These are phyloP conservation scores for Drosophila pseudotakahashii DNA, from an alignment of 2,888 invertebrate species.

Conservation along the genomic window DNA sequence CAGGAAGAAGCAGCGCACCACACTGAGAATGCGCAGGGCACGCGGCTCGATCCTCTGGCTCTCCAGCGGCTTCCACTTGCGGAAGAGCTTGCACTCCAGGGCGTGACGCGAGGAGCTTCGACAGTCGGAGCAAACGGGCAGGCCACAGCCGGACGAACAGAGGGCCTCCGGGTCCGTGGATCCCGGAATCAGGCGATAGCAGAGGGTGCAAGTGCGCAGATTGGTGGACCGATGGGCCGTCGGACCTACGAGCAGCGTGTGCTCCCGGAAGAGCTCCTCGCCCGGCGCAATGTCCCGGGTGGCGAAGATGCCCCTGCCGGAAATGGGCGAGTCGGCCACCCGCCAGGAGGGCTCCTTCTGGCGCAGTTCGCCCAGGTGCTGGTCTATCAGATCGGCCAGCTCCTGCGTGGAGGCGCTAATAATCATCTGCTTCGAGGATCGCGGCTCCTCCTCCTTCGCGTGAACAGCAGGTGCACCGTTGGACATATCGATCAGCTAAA, in stretches of 20 bases:
- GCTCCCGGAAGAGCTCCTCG: slow-evolving; percentile 89
- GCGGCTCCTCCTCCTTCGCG: background rate
- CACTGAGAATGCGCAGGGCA: slow-evolving; percentile 79
- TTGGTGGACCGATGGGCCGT: slow-evolving; percentile 86
- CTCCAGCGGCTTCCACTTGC: slow-evolving; percentile 86
- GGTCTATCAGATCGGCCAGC: slow-evolving; percentile 72
- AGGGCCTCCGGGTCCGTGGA: slow-evolving; percentile 74
- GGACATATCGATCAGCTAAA: slow-evolving; percentile 9
- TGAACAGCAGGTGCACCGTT: slow-evolving; percentile 6
- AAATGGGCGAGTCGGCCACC: slow-evolving; percentile 86
- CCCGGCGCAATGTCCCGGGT: slow-evolving; percentile 87
- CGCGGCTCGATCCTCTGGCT: slow-evolving; percentile 65
- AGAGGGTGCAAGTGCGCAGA: slow-evolving; percentile 87
- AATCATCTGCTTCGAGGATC: slow-evolving; percentile 52
- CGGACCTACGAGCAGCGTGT: slow-evolving; percentile 89
- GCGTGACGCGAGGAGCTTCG: slow-evolving; percentile 86
- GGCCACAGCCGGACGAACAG: slow-evolving; percentile 88
- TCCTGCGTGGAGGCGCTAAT: slow-evolving; percentile 71
- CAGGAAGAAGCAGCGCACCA: slow-evolving; percentile 82
- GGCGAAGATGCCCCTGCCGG: slow-evolving; percentile 90
- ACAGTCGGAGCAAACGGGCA: slow-evolving; percentile 89
- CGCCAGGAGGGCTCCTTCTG: slow-evolving; percentile 85
- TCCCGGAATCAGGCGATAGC: slow-evolving; percentile 85
- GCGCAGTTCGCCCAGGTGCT: slow-evolving; percentile 74
- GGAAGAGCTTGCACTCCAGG: slow-evolving; percentile 88